These are phyloP conservation scores for Caenorhabditis briggsae DNA, from an alignment of 1,140 invertebrate genomes.

Conservation along the genomic window DNA sequence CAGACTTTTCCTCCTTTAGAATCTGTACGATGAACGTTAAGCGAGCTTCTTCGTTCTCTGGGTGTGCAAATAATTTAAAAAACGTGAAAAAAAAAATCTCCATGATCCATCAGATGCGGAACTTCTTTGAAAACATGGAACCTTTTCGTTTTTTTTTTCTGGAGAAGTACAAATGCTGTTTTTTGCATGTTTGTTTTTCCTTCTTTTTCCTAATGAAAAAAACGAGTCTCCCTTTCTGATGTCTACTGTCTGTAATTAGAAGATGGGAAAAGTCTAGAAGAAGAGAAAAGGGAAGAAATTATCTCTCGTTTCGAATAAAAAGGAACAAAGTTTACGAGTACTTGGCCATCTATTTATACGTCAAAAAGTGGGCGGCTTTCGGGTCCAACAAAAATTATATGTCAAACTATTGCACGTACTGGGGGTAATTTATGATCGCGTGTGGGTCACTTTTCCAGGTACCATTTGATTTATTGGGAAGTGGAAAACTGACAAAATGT, in stretches of 20 bases:
- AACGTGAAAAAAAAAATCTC: too few relatives aligned
- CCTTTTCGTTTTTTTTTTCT: too few relatives aligned
- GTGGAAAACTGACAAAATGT: neutral
- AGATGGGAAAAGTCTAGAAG: neutral
- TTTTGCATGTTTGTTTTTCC: neutral
- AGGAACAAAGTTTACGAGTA: neutral
- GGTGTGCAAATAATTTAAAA: too few relatives aligned
- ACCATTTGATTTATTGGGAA: conserved; percentile 17
- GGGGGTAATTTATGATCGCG: conserved; percentile 6
- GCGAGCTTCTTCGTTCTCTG: too few relatives aligned
- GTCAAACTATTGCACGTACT: neutral
- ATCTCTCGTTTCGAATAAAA: neutral
- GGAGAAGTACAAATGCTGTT: neutral
- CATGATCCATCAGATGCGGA: too few relatives aligned
- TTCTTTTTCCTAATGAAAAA: neutral
- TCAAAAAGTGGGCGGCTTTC: neutral
- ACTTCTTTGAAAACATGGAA: too few relatives aligned
- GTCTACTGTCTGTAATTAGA: neutral
- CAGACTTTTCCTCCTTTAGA: too few relatives aligned
- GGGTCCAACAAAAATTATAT: neutral
- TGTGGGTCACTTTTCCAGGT: neutral
- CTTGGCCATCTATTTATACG: neutral
- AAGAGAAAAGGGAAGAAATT: neutral
- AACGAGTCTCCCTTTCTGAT: neutral
- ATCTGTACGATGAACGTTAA: too few relatives aligned